phyloP scores from a whole-genome alignment of 2,888 invertebrate species.

The Branchellion lobata region DNA sequence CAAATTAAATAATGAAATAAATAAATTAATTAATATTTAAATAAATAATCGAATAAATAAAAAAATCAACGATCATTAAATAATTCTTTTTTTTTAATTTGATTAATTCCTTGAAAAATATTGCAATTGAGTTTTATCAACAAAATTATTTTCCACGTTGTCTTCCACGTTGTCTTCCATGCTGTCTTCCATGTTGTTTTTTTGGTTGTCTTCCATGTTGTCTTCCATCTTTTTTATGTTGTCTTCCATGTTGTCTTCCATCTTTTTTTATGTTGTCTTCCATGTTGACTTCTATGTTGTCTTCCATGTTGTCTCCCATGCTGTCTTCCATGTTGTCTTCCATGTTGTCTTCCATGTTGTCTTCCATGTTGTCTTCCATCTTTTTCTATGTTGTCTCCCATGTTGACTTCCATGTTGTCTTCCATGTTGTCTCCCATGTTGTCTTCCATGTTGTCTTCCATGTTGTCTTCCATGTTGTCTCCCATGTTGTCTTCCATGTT shows the following conservation, averaged over 20 bases:
- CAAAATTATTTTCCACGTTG: too few relatives aligned
- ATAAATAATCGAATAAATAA: too few relatives aligned
- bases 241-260: neutral
- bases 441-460: too few relatives aligned
- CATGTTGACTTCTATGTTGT: neutral
- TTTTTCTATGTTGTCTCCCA: neutral
- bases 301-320: neutral
- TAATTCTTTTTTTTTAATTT: too few relatives aligned
- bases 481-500: too few relatives aligned
- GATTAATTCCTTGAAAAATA: too few relatives aligned
- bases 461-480: too few relatives aligned
- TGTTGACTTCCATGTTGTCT: neutral
- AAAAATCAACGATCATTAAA: too few relatives aligned
- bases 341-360: neutral
- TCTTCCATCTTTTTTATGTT: neutral
- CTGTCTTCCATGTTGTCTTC: neutral
- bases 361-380: neutral
- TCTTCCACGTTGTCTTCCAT: neutral
- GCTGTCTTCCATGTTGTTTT: neutral
- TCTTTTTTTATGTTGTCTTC: neutral
- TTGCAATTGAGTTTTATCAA: too few relatives aligned
- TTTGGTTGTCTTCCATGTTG: neutral
- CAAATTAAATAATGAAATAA: neutral
- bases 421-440: neutral
- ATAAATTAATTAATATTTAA: neutral